Percentiles rank a stretch among this genome's conserved stretches.
phyloP scores from a whole-genome alignment of 2,888 invertebrate species.

The Temnothorax unifasciatus region DNA sequence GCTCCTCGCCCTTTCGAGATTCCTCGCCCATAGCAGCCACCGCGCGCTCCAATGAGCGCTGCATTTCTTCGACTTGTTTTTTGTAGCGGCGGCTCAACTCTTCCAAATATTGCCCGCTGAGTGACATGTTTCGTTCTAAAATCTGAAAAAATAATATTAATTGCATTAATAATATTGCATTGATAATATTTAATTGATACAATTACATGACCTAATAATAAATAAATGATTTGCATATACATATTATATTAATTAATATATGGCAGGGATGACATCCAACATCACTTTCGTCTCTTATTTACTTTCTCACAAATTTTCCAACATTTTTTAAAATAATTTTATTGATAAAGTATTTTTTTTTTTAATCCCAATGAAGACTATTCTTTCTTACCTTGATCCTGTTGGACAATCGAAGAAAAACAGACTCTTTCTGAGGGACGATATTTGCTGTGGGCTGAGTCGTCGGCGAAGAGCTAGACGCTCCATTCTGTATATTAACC shows the following conservation, averaged over 20 bases:
- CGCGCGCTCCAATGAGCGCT: conserved; percentile 93
- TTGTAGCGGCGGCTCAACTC: conserved; percentile 98
- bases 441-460: conserved; percentile 83
- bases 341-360: background rate
- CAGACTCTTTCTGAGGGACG: conserved; percentile 93
- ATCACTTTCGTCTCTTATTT: background rate
- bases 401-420: conserved; percentile 98
- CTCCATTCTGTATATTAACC: conserved; percentile 80
- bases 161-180: background rate
- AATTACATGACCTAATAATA: background rate
- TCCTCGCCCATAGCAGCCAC: conserved; percentile 91
- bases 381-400: conserved; percentile 93
- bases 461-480: conserved; percentile 82
- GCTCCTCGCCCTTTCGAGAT: conserved; percentile 89
- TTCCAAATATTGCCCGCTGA: conserved; percentile 98
- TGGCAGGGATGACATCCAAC: background rate
- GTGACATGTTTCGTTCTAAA: conserved; percentile 98
- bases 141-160: conserved; percentile 87
- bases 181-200: background rate
- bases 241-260: background rate
- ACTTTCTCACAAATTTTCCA: background rate
- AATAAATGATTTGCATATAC: conserved; percentile 7
- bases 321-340: background rate
- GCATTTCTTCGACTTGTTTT: conserved; percentile 98
- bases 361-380: background rate